Evolutionary conservation across 1,140 invertebrate genomes (phyloP), one percentile per base, ranked within the genome.

Genomic region (Drosophila pseudoananassae): DNA sequence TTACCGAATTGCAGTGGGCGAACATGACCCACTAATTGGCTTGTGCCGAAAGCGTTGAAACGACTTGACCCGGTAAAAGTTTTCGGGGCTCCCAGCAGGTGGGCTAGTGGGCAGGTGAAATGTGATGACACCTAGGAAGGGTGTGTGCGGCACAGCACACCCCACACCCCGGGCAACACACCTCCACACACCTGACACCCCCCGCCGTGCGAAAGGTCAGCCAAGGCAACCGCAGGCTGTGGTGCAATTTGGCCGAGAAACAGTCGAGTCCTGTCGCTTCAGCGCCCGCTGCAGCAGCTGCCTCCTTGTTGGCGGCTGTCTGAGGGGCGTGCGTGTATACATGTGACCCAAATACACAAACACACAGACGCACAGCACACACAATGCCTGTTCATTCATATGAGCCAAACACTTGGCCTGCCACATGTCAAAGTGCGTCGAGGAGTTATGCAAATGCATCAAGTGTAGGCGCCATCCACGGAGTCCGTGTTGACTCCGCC

Each of bases 401-500:
- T 61, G 49, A 72, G 70, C 68, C 46, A 43, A 71, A 56, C 53
- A 78, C 58, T 57, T 60, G 50, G 60, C 55, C 78, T 75, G 82
- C 73, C 76, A 65, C 82, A 82, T 85, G 83, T 85, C 82, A 85
- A 85, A 85, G 82, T 85, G 82, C 82, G 82, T 85, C 74, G 64
- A 74, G 75, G 78, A 87, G 82, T 85, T 85, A 87, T 85, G 82
- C 82, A 85, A 85, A 88, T 85, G 78, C 65, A 73, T 64, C 65
- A 78, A 75, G 69, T 74, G 77, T 70, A 74, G 49, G 64, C 57
- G 78, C 54, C 20, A 27, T n/a, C 74, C 57, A 61, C 52, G 55
- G 63, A 47, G 61, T 68, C 52, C 61, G 80, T 73, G 80, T 76
- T 15, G 52, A 61, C 49, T 46, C 14, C 33, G 27, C 43, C 60